These are phyloP conservation scores for Dusona sp. DNA, from an alignment of 2,888 invertebrate species.

Conservation along the genomic window DNA sequence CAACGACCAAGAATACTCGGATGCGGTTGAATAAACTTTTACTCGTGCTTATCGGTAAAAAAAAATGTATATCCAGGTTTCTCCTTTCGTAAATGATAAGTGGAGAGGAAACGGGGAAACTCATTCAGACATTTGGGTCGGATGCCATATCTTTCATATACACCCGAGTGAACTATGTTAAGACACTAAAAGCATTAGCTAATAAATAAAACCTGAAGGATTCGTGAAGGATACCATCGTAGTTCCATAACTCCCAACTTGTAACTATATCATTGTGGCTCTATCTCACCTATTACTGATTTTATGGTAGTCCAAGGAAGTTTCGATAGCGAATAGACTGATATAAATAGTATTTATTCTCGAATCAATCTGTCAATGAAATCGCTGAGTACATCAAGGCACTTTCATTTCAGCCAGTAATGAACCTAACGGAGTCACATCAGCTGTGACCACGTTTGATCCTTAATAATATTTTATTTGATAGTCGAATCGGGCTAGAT, in stretches of 20 bases:
- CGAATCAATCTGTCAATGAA: constrained; percentile 37
- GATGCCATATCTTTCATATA: constrained; percentile 52
- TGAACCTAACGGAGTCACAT: neutral
- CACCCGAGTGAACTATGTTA: constrained; percentile 31
- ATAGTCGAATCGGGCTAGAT: neutral
- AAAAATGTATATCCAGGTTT: constrained; percentile 1
- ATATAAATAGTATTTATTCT: constrained; percentile 51
- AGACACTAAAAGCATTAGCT: constrained; percentile 80
- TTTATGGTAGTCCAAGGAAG: constrained; percentile 65
- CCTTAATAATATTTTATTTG: neutral
- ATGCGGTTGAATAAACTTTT: constrained; percentile 2
- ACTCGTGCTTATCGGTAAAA: constrained; percentile 33
- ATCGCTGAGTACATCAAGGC: neutral
- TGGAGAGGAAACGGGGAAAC: constrained; percentile 18
- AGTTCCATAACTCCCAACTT: constrained; percentile 67
- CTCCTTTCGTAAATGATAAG: constrained; percentile 22
- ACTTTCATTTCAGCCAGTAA: constrained; percentile 41
- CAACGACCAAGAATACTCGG: neutral
- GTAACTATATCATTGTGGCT: constrained; percentile 65
- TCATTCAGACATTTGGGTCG: constrained; percentile 44
- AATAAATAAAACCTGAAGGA: constrained; percentile 80
- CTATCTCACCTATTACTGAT: constrained; percentile 55
- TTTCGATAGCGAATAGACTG: constrained; percentile 64
- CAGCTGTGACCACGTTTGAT: neutral
- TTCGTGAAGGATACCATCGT: constrained; percentile 44